These are phyloP conservation scores for Agrochola litura DNA, from an alignment of 2,888 invertebrate species.

Conservation along the genomic window DNA sequence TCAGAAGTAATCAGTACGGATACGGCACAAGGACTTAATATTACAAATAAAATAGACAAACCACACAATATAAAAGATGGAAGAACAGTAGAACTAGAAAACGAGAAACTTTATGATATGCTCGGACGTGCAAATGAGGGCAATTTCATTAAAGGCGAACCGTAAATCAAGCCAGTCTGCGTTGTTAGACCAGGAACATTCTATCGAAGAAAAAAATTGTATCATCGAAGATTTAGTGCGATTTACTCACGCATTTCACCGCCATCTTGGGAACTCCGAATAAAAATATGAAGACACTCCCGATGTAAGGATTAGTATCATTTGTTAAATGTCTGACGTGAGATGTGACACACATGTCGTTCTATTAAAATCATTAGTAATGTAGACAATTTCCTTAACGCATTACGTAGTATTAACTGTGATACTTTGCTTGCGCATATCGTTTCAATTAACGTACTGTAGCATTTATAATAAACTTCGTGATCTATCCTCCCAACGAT, in stretches of 20 bases:
- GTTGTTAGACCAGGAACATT: slow-evolving; percentile 39
- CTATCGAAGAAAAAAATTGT: slow-evolving; percentile 42
- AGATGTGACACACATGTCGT: slow-evolving; percentile 46
- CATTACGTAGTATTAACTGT: slow-evolving; percentile 44
- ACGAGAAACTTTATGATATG: slow-evolving; percentile 33
- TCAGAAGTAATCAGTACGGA: slow-evolving; percentile 4
- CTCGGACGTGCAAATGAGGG: slow-evolving; percentile 52
- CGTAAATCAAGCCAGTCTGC: slow-evolving; percentile 42
- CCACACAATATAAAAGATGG: slow-evolving; percentile 20
- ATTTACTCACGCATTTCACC: slow-evolving; percentile 45
- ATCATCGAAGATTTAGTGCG: slow-evolving; percentile 44
- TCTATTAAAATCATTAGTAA: slow-evolving; percentile 60
- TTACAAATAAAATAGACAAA: slow-evolving; percentile 27
- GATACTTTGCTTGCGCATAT: slow-evolving; percentile 21
- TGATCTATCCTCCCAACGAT: slow-evolving; percentile 35
- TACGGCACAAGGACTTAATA: slow-evolving; percentile 7
- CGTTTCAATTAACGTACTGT: slow-evolving; percentile 27
- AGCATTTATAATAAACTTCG: slow-evolving; percentile 41
- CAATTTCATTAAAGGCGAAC: slow-evolving; percentile 49
- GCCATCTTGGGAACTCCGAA: slow-evolving; percentile 46
- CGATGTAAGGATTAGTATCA: slow-evolving; percentile 44
- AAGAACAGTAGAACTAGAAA: slow-evolving; percentile 27
- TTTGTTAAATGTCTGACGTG: slow-evolving; percentile 60
- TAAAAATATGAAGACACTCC: slow-evolving; percentile 51
- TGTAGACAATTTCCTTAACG: slow-evolving; percentile 62